Percentiles rank a stretch among this genome's conserved stretches.
phyloP scores from a whole-genome alignment of 2,113 vertebrate genomes.

The Hippocampus guttulatus region DNA sequence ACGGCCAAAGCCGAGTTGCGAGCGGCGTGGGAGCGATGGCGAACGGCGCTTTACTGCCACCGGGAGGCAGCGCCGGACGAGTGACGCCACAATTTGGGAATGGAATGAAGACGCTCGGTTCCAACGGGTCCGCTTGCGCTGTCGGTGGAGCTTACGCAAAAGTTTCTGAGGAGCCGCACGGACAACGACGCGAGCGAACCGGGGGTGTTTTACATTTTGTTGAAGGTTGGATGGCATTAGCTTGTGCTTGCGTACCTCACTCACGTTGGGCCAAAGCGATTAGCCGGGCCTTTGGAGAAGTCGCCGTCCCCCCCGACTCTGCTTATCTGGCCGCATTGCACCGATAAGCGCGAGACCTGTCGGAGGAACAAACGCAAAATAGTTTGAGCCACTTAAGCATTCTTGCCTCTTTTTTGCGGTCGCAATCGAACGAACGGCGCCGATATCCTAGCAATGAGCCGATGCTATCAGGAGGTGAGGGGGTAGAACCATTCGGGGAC shows the following conservation, averaged over 20 bases:
- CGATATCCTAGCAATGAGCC: slow-evolving; percentile 61
- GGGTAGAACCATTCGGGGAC: slow-evolving; percentile 42
- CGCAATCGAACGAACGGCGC: slow-evolving; percentile 72
- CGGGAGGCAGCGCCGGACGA: too few species aligned
- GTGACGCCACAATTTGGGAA: too few species aligned
- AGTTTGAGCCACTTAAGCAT: slow-evolving; percentile 76
- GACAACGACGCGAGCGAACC: too few species aligned
- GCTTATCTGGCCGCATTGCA: slow-evolving; percentile 19
- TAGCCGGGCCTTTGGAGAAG: slow-evolving; percentile 58
- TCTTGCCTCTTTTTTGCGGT: slow-evolving; percentile 71
- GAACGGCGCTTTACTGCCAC: too few species aligned
- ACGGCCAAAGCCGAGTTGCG: too few species aligned
- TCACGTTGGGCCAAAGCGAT: slow-evolving; percentile 31
- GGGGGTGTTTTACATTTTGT: too few species aligned
- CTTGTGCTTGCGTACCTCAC: neutral
- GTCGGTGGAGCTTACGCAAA: too few species aligned
- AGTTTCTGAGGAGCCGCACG: too few species aligned
- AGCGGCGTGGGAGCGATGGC: too few species aligned
- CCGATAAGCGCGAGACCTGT: slow-evolving; percentile 68
- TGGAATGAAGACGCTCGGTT: too few species aligned
- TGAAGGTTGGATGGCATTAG: neutral
- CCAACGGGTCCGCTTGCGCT: too few species aligned
- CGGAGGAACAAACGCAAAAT: slow-evolving; percentile 64
- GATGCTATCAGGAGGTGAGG: slow-evolving; percentile 66
- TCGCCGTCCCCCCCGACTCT: slow-evolving; percentile 46